Conservation (phyloP, 2,113 vertebrate genomes). For the Siniperca knerii region DNA sequence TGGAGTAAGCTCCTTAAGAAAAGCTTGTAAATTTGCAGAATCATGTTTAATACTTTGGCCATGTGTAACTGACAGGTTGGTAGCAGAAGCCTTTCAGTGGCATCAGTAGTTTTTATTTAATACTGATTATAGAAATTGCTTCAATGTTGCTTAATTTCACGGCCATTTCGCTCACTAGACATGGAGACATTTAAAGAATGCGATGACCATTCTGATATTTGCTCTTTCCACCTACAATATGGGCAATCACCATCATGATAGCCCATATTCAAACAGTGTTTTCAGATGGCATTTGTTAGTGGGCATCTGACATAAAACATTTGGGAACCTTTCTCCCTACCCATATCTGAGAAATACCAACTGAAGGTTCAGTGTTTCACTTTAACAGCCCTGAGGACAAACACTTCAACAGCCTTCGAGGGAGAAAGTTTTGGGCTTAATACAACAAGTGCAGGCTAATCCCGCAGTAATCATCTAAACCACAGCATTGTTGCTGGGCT, state of each 20-base stretch:
- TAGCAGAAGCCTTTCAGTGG: neutral
- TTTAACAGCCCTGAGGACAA: conserved; percentile 21
- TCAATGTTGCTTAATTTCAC: neutral
- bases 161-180: neutral
- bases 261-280: neutral
- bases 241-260: no score
- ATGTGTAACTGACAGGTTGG: neutral
- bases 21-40: neutral
- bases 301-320: neutral
- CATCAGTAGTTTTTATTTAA: neutral
- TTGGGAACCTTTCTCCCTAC: no score
- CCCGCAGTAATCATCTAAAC: conserved; percentile 41
- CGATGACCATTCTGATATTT: neutral
- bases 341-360: neutral
- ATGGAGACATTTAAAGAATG: neutral
- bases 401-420: neutral
- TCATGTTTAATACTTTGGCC: neutral
- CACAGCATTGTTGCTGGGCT: conserved; percentile 42
- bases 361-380: neutral
- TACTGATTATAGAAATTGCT: neutral
- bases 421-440: conserved; percentile 48
- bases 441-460: conserved; percentile 58
- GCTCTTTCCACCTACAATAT: neutral
- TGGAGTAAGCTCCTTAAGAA: neutral
- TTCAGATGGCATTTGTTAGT: neutral